Percentiles rank a stretch among this genome's conserved stretches.
Evolutionary conservation across 2,888 invertebrate species (phyloP).

Genomic region (Apodemia mormo): DNA sequence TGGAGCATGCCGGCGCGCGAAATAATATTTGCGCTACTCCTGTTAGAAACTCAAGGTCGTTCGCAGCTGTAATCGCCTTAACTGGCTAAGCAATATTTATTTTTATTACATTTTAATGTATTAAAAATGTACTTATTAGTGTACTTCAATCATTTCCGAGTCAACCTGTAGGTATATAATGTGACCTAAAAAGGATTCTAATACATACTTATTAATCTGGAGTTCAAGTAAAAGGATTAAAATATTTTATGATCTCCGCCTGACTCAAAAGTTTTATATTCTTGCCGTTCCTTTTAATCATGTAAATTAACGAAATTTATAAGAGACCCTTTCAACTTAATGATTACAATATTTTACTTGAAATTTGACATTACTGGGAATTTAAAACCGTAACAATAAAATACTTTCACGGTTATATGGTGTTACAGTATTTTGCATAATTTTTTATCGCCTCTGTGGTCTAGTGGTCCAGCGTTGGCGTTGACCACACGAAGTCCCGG

Average conservation of each 20-base stretch:
- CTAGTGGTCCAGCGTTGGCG: too few species aligned
- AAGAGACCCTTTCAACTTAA: slow-evolving; percentile 5
- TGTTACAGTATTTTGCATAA: background rate
- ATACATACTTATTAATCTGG: background rate
- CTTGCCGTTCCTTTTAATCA: background rate
- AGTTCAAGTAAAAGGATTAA: background rate
- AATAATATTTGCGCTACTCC: too few species aligned
- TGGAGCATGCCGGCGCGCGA: too few species aligned
- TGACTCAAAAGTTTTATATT: background rate
- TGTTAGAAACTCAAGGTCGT: too few species aligned
- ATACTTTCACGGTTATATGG: slow-evolving; percentile 2
- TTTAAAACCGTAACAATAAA: background rate
- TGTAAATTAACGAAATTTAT: slow-evolving; percentile 6
- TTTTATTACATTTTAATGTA: too few species aligned
- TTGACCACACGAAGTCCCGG: too few species aligned
- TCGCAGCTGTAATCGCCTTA: too few species aligned
- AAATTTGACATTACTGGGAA: background rate
- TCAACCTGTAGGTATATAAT: too few species aligned
- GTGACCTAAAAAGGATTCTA: background rate
- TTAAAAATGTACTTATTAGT: too few species aligned
- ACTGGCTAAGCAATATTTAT: too few species aligned
- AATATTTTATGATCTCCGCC: background rate
- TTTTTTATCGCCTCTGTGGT: too few species aligned
- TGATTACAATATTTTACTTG: slow-evolving; percentile 9
- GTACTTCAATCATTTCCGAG: too few species aligned